Evolutionary conservation across 2,888 invertebrate genomes (phyloP).

Genomic region (Criorhina ranunculi): DNA sequence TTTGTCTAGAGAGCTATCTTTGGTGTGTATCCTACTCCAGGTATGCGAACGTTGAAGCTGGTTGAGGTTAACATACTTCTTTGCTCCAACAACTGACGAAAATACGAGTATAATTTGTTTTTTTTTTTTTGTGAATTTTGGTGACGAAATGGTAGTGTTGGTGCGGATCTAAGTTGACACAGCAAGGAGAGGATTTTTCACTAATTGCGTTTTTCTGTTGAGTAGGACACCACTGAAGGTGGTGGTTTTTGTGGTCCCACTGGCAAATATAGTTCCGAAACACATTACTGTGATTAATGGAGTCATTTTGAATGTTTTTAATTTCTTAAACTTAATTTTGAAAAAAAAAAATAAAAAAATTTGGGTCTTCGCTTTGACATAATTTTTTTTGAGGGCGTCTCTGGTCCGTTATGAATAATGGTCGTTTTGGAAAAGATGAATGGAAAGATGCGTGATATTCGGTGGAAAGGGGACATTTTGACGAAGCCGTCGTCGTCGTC

Average conservation of each 20-base stretch:
- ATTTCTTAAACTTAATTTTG: constrained; percentile 37
- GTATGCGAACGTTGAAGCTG: not conserved
- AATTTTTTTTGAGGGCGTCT: not conserved
- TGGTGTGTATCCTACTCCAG: not conserved
- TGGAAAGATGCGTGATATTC: not conserved
- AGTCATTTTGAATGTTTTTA: constrained; percentile 45
- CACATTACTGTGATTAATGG: constrained; percentile 61
- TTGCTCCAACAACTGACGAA: not conserved
- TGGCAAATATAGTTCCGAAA: constrained; percentile 37
- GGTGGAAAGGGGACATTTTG: not conserved
- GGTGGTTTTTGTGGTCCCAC: constrained; percentile 6
- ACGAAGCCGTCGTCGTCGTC: not conserved
- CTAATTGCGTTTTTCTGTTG: constrained; percentile 51
- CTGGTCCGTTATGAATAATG: constrained; percentile 33
- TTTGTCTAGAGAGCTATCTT: constrained; percentile 31
- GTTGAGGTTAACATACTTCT: constrained; percentile 5
- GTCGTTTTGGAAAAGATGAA: constrained; percentile 14
- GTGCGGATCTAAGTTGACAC: constrained; percentile 19
- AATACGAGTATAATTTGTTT: constrained; percentile 29
- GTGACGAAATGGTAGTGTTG: constrained; percentile 6
- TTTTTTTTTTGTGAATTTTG: constrained; percentile 34
- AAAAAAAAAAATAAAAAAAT: constrained; percentile 20
- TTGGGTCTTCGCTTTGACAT: constrained; percentile 5
- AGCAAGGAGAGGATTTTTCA: constrained; percentile 25
- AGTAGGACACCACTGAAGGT: not conserved